Conservation (phyloP, 2,113 vertebrate genomes). For the Panthera leo region DNA sequence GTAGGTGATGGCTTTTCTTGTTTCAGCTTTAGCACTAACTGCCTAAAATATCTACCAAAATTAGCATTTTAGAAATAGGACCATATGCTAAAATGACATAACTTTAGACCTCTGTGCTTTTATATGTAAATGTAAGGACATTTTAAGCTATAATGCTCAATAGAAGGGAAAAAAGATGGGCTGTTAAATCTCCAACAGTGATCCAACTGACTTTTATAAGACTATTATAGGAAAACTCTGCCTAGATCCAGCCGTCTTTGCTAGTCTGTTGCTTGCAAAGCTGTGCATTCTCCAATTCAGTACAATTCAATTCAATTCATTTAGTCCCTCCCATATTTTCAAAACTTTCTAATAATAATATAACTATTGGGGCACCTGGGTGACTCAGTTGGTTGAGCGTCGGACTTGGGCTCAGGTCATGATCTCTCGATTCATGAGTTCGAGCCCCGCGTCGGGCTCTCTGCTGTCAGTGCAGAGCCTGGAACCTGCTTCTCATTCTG, state of each 20-base stretch:
- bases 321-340: not conserved
- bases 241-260: not conserved
- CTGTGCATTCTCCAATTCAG: not conserved
- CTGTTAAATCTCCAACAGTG: not conserved
- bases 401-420: too few species aligned
- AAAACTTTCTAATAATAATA: not conserved
- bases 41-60: conserved; percentile 38
- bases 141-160: not conserved
- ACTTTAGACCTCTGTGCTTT: conserved; percentile 30
- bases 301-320: not conserved
- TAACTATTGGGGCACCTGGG: not conserved
- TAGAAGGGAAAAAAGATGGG: not conserved
- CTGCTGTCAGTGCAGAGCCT: too few species aligned
- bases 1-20: conserved; percentile 51
- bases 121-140: not conserved
- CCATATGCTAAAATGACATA: conserved; percentile 28
- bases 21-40: conserved; percentile 51
- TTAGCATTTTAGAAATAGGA: conserved; percentile 56
- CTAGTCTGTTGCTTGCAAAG: not conserved
- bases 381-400: too few species aligned
- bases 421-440: too few species aligned
- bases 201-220: not conserved
- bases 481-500: too few species aligned
- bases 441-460: too few species aligned
- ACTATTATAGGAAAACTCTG: not conserved